A percentile compares a stretch with the other conserved stretches of the same genome.
phyloP scores from a whole-genome alignment of 2,797 vertebrate species.

The Acanthurus leucopareius region DNA sequence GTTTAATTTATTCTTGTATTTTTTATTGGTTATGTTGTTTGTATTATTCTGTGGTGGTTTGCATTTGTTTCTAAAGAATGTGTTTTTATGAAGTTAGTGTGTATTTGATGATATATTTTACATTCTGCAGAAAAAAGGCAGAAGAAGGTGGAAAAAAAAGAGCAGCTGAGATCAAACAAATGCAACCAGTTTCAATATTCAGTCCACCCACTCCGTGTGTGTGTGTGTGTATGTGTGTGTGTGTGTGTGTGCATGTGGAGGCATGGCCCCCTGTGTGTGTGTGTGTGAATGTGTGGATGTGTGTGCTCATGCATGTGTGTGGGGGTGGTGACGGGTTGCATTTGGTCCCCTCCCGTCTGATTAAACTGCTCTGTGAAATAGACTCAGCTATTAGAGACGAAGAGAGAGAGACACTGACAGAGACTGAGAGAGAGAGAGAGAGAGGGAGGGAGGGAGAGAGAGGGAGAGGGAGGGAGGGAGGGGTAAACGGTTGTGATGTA shows the following conservation, averaged over 20 bases:
- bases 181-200: constrained; percentile 59
- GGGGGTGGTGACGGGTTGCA: constrained; percentile 65
- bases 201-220: constrained; percentile 30
- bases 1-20: neutral
- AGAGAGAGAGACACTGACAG: constrained; percentile 28
- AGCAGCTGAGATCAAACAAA: constrained; percentile 43
- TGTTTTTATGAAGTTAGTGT: neutral
- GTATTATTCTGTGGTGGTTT: neutral
- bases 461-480: constrained; percentile 49
- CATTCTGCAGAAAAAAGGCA: neutral
- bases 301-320: constrained; percentile 10
- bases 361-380: constrained; percentile 70
- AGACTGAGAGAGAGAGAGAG: constrained; percentile 25
- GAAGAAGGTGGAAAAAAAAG: constrained; percentile 1
- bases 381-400: constrained; percentile 55
- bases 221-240: constrained; percentile 26
- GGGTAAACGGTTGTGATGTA: constrained; percentile 39
- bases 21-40: neutral
- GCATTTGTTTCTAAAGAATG: neutral
- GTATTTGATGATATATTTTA: neutral
- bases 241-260: no score
- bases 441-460: constrained; percentile 15
- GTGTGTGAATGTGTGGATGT: constrained; percentile 47
- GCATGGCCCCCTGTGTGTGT: no score
- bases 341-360: constrained; percentile 55